phyloP scores from a whole-genome alignment of 1,140 invertebrate genomes.

The Platorchestia sp. region DNA sequence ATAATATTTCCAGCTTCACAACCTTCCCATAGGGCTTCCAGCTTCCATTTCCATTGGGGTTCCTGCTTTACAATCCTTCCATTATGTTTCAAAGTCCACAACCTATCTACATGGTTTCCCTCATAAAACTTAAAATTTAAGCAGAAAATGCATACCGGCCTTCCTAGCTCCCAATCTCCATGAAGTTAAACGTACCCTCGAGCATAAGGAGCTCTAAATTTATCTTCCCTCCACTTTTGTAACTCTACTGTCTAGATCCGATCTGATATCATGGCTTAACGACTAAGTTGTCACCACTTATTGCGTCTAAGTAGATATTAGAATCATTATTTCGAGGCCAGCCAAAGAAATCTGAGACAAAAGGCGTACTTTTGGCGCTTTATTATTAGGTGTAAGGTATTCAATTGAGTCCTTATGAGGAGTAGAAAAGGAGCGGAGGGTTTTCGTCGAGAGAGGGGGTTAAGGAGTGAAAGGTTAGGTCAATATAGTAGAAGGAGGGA shows the following conservation, averaged over 20 bases:
- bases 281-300: not conserved
- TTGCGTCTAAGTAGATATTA: not conserved
- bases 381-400: not conserved
- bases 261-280: not conserved
- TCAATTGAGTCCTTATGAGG: not conserved
- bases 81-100: too few relatives aligned
- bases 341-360: not conserved
- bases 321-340: not conserved
- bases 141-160: too few relatives aligned
- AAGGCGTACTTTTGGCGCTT: not conserved
- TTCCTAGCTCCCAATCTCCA: not conserved
- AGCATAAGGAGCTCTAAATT: not conserved
- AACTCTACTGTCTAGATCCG: not conserved
- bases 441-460: too few relatives aligned
- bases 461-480: too few relatives aligned
- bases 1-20: too few relatives aligned
- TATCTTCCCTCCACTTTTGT: not conserved
- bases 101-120: too few relatives aligned
- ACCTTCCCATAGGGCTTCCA: too few relatives aligned
- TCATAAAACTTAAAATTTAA: too few relatives aligned
- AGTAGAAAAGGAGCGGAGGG: not conserved
- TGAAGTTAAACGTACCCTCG: not conserved
- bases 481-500: not conserved
- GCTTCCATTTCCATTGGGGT: too few relatives aligned
- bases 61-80: too few relatives aligned